Percentiles rank a stretch among this genome's conserved stretches.
Conservation (phyloP, 2,797 vertebrate species). For the Fundulus diaphanus region DNA sequence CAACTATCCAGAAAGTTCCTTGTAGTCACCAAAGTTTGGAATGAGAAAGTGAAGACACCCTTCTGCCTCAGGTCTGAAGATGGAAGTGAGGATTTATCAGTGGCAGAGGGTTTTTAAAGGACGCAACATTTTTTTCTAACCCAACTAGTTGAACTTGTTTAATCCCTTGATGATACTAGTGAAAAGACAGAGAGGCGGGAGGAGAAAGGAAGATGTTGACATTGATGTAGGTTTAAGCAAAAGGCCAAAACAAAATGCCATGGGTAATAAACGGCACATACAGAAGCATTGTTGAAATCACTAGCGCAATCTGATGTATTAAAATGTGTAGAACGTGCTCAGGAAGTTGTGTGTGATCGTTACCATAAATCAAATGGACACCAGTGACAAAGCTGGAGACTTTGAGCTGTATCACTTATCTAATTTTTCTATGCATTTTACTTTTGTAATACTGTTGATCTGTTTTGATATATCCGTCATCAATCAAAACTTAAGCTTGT, state of each 20-base stretch:
- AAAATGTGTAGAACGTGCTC: background rate
- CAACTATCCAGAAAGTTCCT: conserved; percentile 17
- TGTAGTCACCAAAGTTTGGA: background rate
- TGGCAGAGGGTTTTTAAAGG: conserved; percentile 26
- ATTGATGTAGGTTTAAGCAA: conserved; percentile 3
- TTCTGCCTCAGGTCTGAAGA: background rate
- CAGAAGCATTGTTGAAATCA: background rate
- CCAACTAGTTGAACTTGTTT: conserved; percentile 55
- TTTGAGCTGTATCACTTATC: background rate
- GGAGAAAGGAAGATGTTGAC: background rate
- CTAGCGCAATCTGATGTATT: background rate
- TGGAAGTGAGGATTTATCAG: conserved; percentile 17
- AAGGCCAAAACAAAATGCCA: background rate
- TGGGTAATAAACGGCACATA: background rate
- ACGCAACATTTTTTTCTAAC: conserved; percentile 23
- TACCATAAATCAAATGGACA: background rate
- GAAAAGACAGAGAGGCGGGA: too few relatives aligned
- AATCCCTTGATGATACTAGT: conserved; percentile 2
- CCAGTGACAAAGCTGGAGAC: background rate
- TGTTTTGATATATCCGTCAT: too few relatives aligned
- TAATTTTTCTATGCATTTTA: background rate
- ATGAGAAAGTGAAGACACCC: background rate
- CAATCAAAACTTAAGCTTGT: too few relatives aligned
- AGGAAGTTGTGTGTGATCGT: background rate
- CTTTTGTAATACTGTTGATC: too few relatives aligned